These are phyloP conservation scores for Paragorgia papillata DNA, from an alignment of 92 coral and sea anemone genomes.

Conservation along the genomic window DNA sequence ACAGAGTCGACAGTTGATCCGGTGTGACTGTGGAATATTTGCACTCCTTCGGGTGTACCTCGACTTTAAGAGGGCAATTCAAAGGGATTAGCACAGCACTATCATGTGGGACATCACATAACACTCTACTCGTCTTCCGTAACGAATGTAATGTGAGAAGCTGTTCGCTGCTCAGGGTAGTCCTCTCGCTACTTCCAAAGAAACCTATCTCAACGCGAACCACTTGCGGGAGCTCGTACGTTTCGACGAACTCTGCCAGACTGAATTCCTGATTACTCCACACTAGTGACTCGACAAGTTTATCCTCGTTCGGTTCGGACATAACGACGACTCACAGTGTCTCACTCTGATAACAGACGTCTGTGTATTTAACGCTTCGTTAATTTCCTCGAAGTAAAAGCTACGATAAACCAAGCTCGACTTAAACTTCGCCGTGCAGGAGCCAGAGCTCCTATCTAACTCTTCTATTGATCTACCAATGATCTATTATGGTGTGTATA, in stretches of 20 bases:
- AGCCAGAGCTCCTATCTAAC: no score
- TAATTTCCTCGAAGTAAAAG: no score
- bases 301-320: not conserved
- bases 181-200: not conserved
- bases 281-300: not conserved
- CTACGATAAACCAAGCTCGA: no score
- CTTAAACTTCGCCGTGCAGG: no score
- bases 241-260: not conserved
- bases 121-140: not conserved
- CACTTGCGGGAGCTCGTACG: not conserved
- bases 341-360: no score
- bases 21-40: not conserved
- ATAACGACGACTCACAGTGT: no score
- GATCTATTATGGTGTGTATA: no score
- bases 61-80: not conserved
- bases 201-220: not conserved
- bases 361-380: no score
- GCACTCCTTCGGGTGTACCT: not conserved
- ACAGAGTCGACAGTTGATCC: not conserved
- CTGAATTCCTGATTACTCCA: not conserved
- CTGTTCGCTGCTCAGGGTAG: not conserved
- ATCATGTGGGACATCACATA: constrained; percentile 2
- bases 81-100: not conserved
- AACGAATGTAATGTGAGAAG: not conserved
- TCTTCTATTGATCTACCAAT: no score